A percentile compares a stretch with the other conserved stretches of the same genome.
Evolutionary conservation across 2,888 invertebrate genomes (phyloP).

Genomic region (Chrysina gloriosa): DNA sequence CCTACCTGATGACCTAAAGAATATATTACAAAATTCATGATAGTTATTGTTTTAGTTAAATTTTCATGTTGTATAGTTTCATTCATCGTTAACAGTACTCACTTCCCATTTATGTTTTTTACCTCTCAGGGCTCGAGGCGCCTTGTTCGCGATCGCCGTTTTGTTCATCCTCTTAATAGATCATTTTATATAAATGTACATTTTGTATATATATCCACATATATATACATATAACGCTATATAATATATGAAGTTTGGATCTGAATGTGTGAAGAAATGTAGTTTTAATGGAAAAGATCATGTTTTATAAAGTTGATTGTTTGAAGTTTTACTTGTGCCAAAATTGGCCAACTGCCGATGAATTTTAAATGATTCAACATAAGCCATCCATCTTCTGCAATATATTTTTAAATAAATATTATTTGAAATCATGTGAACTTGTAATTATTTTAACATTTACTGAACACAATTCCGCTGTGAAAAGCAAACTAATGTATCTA

Average conservation of each 20-base stretch:
- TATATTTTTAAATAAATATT: constrained; percentile 33
- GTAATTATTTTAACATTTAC: too few relatives aligned
- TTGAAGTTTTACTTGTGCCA: constrained; percentile 23
- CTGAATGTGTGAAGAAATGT: constrained; percentile 21
- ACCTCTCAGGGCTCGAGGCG: constrained; percentile 14
- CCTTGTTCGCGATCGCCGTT: neutral
- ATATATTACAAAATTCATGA: constrained; percentile 74
- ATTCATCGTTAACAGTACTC: neutral
- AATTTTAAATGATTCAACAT: constrained; percentile 5
- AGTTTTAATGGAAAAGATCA: neutral
- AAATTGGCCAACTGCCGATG: constrained; percentile 25
- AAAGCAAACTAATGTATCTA: too few relatives aligned
- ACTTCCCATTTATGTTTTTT: neutral
- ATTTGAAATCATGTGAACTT: constrained; percentile 10
- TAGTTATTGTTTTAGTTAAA: constrained; percentile 47
- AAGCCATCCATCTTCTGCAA: constrained; percentile 32
- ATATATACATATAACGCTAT: neutral
- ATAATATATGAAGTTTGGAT: constrained; percentile 8
- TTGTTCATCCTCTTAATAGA: neutral
- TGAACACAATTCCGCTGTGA: too few relatives aligned
- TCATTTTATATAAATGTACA: constrained; percentile 11
- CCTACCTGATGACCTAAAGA: constrained; percentile 88
- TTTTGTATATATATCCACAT: constrained; percentile 33
- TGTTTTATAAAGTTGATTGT: constrained; percentile 18
- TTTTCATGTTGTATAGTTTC: neutral